phyloP scores from a whole-genome alignment of 2,888 invertebrate genomes.

The Priocnemis perturbator region DNA sequence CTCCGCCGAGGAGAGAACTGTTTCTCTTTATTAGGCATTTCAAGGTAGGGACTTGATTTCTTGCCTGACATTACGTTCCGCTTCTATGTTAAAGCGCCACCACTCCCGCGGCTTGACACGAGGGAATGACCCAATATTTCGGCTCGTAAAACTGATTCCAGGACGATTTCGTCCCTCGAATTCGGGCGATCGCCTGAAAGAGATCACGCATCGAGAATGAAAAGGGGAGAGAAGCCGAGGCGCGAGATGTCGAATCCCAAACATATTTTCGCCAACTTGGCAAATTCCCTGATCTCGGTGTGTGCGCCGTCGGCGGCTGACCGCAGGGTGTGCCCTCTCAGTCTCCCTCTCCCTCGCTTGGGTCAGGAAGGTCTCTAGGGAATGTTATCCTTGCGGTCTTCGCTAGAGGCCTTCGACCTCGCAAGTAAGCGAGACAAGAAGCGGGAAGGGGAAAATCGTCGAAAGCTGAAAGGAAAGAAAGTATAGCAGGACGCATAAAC shows the following conservation, averaged over 20 bases:
- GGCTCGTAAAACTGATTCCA: slow-evolving; percentile 68
- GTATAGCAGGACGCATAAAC: no score
- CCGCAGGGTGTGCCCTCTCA: slow-evolving; percentile 51
- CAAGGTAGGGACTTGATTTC: no score
- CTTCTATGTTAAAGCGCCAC: no score
- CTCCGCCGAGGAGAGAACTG: no score
- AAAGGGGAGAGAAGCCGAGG: slow-evolving; percentile 11
- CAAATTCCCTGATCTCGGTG: slow-evolving; percentile 65
- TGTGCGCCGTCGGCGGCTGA: slow-evolving; percentile 55
- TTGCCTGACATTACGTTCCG: no score
- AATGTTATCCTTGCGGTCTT: slow-evolving; percentile 57
- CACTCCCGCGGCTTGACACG: no score
- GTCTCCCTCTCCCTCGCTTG: slow-evolving; percentile 31
- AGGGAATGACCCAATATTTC: slow-evolving; percentile 50
- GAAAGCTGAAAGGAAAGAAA: slow-evolving; percentile 21
- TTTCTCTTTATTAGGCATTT: no score
- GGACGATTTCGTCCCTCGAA: slow-evolving; percentile 48
- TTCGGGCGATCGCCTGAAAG: slow-evolving; percentile 5
- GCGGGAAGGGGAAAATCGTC: slow-evolving; percentile 12
- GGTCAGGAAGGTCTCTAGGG: slow-evolving; percentile 47
- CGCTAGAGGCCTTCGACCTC: slow-evolving; percentile 39
- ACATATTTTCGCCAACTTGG: slow-evolving; percentile 73
- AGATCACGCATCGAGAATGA: neutral
- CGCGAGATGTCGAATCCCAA: slow-evolving; percentile 58
- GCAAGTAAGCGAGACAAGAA: neutral